phyloP scores from a whole-genome alignment of 2,113 vertebrate genomes.

The Rhabdomys dilectus region DNA sequence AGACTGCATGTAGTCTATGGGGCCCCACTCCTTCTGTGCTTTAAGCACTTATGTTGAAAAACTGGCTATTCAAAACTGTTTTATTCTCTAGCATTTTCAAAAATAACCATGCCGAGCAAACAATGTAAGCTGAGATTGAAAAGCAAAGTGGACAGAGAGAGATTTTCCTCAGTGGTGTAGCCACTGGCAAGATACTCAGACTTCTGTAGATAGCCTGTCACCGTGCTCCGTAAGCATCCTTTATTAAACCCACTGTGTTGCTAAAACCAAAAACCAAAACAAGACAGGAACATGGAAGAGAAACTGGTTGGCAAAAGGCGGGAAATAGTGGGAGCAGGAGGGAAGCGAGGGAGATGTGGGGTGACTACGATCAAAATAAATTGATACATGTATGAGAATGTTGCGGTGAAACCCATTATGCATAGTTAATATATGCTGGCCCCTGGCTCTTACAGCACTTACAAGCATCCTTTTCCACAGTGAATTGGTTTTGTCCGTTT shows the following conservation, averaged over 20 bases:
- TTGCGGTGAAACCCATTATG: background rate
- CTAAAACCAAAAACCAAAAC: background rate
- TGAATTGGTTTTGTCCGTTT: background rate
- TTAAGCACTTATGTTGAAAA: conserved; percentile 45
- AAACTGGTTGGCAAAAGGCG: background rate
- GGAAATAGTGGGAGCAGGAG: background rate
- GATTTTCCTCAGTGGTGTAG: background rate
- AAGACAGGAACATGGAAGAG: background rate
- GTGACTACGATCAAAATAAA: background rate
- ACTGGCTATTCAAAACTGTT: background rate
- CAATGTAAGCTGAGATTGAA: background rate
- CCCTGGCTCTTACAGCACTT: background rate
- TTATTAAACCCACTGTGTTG: background rate
- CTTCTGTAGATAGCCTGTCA: background rate
- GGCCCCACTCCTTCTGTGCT: background rate
- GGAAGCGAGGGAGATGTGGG: background rate
- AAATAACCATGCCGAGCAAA: conserved; percentile 43
- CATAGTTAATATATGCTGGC: background rate
- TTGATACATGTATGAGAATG: background rate
- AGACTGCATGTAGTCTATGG: background rate
- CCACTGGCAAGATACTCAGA: background rate
- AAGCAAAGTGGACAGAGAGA: background rate
- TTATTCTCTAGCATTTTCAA: background rate
- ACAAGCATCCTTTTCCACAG: background rate
- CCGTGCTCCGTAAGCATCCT: background rate